Base-by-base conservation (phyloP, 2,797 vertebrate species). In the Platyrinchus mystaceus region DNA sequence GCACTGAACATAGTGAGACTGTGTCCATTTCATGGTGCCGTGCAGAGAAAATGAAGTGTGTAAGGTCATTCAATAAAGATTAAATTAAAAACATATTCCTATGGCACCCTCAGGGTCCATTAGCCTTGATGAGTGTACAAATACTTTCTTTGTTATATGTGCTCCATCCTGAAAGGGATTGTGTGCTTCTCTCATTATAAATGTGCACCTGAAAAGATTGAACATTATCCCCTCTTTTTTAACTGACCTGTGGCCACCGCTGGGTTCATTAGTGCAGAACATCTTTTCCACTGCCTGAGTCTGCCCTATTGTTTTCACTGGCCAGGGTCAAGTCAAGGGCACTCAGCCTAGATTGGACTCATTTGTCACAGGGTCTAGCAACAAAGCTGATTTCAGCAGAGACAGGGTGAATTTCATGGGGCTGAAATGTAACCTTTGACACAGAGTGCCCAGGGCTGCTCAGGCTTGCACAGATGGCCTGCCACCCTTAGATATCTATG, bases 251-350 rank as follows among this genome's bases (percentile, higher is more conserved):
- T 98, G 97, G 98, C 98, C 98, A 98, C 98, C 94, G 96, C 98
- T 98, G 98, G 98, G 99, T 99, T 99, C 99, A 99, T 99, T 99
- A 99, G 99, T 98, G 98, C 98, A 98, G 98, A 99, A 99, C 99
- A 99, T 99, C 98, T 99, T 99, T 99, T 99, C 99, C 99, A 99
- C 98, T 99, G 99, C 98, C 99, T 99, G 98, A 98, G 98, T 98
- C 98, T 99, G 99, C 98, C 99, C 99, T 98, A 99, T 99, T 99
- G 99, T 99, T 99, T 99, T 98, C 98, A 98, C 98, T 98, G 98
- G 98, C 98, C 98, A 99, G 99, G 99, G 99, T 99, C 99, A 99
- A 99, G 99, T 99, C 99, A 99, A 99, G 99, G 99, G 99, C 99
- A 98, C 97, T 97, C 98, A 98, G 98, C 98, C 98, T 99, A 99